Evolutionary conservation across 2,113 vertebrate species (phyloP).

Genomic region (Tragelaphus imberbis): DNA sequence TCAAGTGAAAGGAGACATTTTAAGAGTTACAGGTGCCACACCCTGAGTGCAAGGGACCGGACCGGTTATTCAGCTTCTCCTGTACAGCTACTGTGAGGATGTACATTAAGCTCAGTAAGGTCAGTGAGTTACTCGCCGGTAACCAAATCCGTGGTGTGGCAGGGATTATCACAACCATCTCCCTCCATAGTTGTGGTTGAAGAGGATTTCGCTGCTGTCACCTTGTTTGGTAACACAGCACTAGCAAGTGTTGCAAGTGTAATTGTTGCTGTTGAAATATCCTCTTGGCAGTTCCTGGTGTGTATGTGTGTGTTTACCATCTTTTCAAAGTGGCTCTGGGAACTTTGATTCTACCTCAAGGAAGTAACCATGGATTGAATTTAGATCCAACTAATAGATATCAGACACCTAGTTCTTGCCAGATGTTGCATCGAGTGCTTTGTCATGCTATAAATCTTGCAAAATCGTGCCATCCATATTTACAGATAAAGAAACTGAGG

Average conservation of each 20-base stretch:
- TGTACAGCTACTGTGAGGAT: not conserved
- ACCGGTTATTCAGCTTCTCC: conserved; percentile 41
- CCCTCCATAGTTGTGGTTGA: not conserved
- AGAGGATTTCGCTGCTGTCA: conserved; percentile 39
- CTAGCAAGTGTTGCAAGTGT: conserved; percentile 29
- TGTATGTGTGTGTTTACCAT: not conserved
- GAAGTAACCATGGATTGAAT: not conserved
- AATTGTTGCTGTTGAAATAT: conserved; percentile 23
- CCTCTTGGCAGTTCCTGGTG: not conserved
- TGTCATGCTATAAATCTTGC: not conserved
- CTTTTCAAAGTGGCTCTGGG: not conserved
- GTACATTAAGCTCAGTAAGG: not conserved
- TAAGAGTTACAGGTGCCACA: not conserved
- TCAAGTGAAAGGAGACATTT: not conserved
- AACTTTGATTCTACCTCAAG: conserved; percentile 10
- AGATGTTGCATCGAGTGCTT: not conserved
- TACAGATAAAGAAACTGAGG: not conserved
- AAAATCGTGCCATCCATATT: not conserved
- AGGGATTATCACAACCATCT: conserved; percentile 31
- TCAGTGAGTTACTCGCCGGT: conserved; percentile 31
- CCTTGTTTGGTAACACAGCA: conserved; percentile 19
- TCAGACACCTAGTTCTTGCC: not conserved
- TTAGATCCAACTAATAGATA: not conserved
- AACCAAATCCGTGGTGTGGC: conserved; percentile 8
- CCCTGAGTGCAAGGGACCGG: not conserved